These are phyloP conservation scores for Bothrops alternatus DNA, from an alignment of 2,797 vertebrate genomes.

Conservation along the genomic window DNA sequence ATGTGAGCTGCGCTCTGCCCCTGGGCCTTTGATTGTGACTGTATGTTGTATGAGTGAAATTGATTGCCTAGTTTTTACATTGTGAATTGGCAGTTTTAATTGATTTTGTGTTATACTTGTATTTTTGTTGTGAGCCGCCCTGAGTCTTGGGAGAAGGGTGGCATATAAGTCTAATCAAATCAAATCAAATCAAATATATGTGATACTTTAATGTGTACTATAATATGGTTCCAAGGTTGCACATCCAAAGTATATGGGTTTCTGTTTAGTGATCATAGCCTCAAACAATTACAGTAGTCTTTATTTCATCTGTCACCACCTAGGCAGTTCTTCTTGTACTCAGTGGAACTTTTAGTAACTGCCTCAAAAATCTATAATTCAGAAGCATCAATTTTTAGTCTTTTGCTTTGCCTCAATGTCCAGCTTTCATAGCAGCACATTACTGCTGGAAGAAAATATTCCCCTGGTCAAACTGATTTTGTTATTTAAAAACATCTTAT, in stretches of 20 bases:
- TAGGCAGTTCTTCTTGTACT: neutral
- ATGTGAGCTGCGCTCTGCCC: too few relatives aligned
- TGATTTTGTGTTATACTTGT: too few relatives aligned
- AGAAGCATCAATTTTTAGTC: neutral
- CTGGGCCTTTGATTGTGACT: too few relatives aligned
- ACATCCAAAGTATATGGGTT: neutral
- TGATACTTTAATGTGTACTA: slow-evolving; percentile 57
- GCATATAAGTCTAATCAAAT: too few relatives aligned
- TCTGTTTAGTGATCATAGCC: neutral
- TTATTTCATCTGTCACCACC: neutral
- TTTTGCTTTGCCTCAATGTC: neutral
- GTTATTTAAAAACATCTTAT: neutral
- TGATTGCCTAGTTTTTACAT: too few relatives aligned
- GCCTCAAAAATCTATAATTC: neutral
- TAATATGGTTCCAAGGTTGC: slow-evolving; percentile 46
- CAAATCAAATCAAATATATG: slow-evolving; percentile 19
- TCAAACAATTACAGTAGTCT: neutral
- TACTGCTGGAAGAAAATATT: neutral
- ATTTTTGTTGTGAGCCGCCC: too few relatives aligned
- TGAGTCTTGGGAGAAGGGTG: too few relatives aligned
- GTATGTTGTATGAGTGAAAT: too few relatives aligned
- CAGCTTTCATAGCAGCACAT: neutral
- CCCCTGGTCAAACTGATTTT: neutral
- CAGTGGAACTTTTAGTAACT: neutral
- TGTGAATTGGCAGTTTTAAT: too few relatives aligned